Percentiles rank a stretch among this genome's conserved stretches.
Conservation (phyloP, 2,888 invertebrate species). For the Trachelus iudaicus region DNA sequence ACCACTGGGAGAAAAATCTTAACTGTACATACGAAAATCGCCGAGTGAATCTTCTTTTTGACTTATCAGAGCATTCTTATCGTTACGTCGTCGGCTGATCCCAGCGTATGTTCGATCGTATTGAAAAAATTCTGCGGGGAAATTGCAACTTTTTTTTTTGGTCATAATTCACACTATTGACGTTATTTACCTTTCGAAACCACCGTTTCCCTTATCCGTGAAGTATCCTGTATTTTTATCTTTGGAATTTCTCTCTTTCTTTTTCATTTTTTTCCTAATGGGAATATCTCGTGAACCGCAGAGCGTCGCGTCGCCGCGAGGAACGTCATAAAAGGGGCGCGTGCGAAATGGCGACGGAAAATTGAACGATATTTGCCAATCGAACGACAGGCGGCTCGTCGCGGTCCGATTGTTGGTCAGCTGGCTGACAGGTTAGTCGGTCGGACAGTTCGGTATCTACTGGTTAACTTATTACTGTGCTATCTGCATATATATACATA, state of each 20-base stretch:
- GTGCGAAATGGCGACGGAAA: background rate
- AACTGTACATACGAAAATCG: conserved; percentile 47
- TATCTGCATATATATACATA: background rate
- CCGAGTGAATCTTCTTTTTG: conserved; percentile 9
- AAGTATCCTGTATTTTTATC: conserved; percentile 11
- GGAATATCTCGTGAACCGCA: background rate
- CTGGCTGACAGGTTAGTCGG: background rate
- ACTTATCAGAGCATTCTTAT: background rate
- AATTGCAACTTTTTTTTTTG: background rate
- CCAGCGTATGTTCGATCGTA: background rate
- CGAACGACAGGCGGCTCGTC: background rate
- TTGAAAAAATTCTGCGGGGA: background rate
- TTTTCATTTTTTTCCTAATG: conserved; percentile 29
- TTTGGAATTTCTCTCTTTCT: conserved; percentile 12
- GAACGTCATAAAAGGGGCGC: background rate
- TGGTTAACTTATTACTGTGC: background rate
- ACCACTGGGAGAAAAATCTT: conserved; percentile 29
- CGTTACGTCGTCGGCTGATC: background rate
- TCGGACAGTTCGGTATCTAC: background rate
- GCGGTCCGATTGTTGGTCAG: background rate
- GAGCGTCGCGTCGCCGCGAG: background rate
- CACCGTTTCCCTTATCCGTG: background rate
- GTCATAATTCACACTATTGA: background rate
- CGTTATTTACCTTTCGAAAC: background rate
- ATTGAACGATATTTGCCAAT: background rate